These are phyloP conservation scores for Aramus guarauna DNA, from an alignment of 2,113 vertebrate genomes.

Conservation along the genomic window DNA sequence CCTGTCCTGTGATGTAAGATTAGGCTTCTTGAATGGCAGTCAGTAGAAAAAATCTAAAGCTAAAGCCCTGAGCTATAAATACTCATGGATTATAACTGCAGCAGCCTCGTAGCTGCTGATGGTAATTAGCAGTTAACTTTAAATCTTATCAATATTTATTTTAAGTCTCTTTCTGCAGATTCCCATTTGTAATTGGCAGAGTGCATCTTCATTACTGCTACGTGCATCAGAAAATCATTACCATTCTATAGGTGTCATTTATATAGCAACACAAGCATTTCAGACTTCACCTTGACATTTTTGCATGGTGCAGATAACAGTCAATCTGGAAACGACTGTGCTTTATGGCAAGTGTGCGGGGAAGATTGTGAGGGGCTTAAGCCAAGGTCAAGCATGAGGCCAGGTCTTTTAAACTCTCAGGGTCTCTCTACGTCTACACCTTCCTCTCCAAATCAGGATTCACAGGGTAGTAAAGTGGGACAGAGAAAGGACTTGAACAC, in stretches of 20 bases:
- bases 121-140: conserved; percentile 28
- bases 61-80: conserved; percentile 41
- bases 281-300: neutral
- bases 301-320: neutral
- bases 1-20: neutral
- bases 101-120: conserved; percentile 9
- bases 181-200: neutral
- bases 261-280: neutral
- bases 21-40: conserved; percentile 16
- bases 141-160: conserved; percentile 26
- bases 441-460: neutral
- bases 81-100: conserved; percentile 14
- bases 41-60: neutral
- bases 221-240: neutral
- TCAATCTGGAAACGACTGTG: neutral
- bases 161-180: neutral
- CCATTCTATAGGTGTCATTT: neutral
- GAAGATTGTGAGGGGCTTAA: neutral
- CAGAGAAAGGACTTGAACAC: neutral
- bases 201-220: neutral
- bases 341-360: neutral
- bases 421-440: neutral
- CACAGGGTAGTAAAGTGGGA: neutral
- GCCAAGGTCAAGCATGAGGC: neutral
- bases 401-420: neutral